Conservation (phyloP, 1,140 invertebrate species). For the Heliothis subflexa region DNA sequence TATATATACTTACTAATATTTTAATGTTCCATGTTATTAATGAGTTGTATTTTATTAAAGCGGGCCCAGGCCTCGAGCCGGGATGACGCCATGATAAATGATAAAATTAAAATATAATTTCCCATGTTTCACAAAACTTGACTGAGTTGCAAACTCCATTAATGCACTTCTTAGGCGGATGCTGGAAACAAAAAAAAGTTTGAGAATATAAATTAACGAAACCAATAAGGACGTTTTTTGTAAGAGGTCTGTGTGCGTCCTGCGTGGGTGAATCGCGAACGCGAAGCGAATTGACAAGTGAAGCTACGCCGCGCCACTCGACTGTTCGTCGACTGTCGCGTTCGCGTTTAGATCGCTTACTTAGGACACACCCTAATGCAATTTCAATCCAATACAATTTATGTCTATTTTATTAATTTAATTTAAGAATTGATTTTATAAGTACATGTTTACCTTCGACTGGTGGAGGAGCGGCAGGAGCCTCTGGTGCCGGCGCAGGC, state of each 20-base stretch:
- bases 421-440: background rate
- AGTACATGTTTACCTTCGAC: constrained; percentile 55
- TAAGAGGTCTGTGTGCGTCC: too few species aligned
- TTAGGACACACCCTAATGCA: too few species aligned
- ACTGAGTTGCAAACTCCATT: background rate
- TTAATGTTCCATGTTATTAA: background rate
- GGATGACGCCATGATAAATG: background rate
- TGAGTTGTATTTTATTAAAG: background rate
- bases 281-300: too few species aligned
- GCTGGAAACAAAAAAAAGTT: constrained; percentile 43
- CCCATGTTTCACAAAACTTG: constrained; percentile 1
- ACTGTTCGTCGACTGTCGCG: too few species aligned
- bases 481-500: constrained; percentile 52
- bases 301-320: too few species aligned
- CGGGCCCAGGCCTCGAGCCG: constrained; percentile 24
- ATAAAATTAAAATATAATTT: too few species aligned
- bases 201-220: background rate
- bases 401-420: too few species aligned
- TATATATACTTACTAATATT: constrained; percentile 17
- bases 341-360: too few species aligned
- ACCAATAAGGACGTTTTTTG: too few species aligned
- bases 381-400: too few species aligned
- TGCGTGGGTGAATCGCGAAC: too few species aligned
- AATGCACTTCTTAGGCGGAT: constrained; percentile 51
- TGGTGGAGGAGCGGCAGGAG: constrained; percentile 57